A percentile compares a stretch with the other conserved stretches of the same genome.
Evolutionary conservation across 2,888 invertebrate species (phyloP).

Genomic region (Neocrepidodera transversa): DNA sequence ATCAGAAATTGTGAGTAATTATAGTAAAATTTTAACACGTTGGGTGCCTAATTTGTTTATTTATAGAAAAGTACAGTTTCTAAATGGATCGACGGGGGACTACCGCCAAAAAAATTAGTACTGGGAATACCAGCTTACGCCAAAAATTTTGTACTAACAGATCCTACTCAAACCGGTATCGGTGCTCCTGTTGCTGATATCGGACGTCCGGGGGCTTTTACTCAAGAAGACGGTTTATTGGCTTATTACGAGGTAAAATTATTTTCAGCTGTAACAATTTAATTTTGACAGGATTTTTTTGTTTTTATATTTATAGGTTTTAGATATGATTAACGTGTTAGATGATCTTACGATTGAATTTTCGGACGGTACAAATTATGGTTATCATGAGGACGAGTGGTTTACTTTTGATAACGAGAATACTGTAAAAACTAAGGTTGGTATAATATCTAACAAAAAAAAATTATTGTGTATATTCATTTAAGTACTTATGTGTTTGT

Average conservation of each 20-base stretch:
- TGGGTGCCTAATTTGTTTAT: neutral
- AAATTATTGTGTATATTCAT: no score
- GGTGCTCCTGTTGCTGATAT: slow-evolving; percentile 63
- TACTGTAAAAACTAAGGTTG: slow-evolving; percentile 46
- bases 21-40: neutral
- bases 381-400: slow-evolving; percentile 49
- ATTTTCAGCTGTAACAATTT: no score
- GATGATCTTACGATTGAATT: neutral
- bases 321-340: slow-evolving; percentile 5
- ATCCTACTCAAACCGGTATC: slow-evolving; percentile 59
- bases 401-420: slow-evolving; percentile 48
- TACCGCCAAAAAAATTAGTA: slow-evolving; percentile 70
- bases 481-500: no score
- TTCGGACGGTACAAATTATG: slow-evolving; percentile 46
- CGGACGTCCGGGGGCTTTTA: slow-evolving; percentile 77
- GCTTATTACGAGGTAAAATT: slow-evolving; percentile 79
- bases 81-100: slow-evolving; percentile 39
- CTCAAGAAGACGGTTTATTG: slow-evolving; percentile 77
- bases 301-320: slow-evolving; percentile 29
- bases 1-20: slow-evolving; percentile 47
- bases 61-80: slow-evolving; percentile 37
- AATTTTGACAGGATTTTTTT: no score
- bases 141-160: slow-evolving; percentile 69
- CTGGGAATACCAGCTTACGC: slow-evolving; percentile 82
- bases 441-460: slow-evolving; percentile 8